A percentile compares a stretch with the other conserved stretches of the same genome.
Conservation (phyloP, 64 coral and sea anemone species). For the Dendrophyllia cribrosa region DNA sequence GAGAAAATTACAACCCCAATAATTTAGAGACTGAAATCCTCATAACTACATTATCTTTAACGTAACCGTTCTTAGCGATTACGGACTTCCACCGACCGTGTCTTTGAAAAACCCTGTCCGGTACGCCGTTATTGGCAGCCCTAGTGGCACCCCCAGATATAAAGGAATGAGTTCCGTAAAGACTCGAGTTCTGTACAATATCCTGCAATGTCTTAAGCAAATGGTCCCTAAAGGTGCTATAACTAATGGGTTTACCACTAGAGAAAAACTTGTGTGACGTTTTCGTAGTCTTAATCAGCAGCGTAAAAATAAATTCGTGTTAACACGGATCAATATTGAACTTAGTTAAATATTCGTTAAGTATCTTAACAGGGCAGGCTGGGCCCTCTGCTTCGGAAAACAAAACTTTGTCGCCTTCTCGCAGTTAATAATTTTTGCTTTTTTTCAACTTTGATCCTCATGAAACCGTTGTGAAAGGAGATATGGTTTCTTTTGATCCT, state of each 20-base stretch:
- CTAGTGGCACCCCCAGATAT: neutral
- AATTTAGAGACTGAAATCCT: neutral
- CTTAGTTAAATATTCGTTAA: too few relatives aligned
- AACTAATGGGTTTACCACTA: neutral
- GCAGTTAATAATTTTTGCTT: too few relatives aligned
- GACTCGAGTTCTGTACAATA: neutral
- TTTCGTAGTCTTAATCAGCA: constrained; percentile 31
- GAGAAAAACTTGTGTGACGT: constrained; percentile 4
- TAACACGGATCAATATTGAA: too few relatives aligned
- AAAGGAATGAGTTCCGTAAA: constrained; percentile 16
- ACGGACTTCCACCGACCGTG: constrained; percentile 10
- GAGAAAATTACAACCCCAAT: neutral
- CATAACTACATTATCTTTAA: neutral
- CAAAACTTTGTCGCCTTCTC: too few relatives aligned
- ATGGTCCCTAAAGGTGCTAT: constrained; percentile 31
- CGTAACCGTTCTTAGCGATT: constrained; percentile 15
- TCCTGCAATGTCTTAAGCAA: neutral
- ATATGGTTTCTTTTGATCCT: neutral
- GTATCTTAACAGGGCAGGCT: too few relatives aligned
- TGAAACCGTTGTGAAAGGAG: too few relatives aligned
- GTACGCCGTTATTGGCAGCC: neutral
- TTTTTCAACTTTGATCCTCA: too few relatives aligned
- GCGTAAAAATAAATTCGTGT: too few relatives aligned
- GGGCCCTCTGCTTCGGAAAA: too few relatives aligned
- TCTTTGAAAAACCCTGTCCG: constrained; percentile 9